Conservation (phyloP, 2,113 vertebrate species). For the Heteronetta atricapilla region DNA sequence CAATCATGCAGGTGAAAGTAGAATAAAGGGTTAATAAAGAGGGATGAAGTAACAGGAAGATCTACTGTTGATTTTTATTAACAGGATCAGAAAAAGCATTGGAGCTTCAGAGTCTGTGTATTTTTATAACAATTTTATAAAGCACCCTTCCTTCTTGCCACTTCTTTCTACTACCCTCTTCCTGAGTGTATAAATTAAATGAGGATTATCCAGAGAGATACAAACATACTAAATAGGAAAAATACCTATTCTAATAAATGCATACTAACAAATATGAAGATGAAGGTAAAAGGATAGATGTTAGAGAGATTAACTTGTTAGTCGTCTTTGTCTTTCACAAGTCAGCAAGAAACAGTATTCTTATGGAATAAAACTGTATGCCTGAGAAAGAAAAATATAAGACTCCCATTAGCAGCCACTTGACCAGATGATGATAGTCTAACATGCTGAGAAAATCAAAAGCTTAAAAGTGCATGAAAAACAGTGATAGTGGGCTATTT, state of each 20-base stretch:
- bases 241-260: background rate
- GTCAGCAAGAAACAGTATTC: background rate
- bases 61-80: background rate
- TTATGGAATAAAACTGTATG: background rate
- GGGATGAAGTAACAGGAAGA: background rate
- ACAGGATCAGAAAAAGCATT: background rate
- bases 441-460: background rate
- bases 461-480: background rate
- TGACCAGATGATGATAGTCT: background rate
- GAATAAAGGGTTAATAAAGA: background rate
- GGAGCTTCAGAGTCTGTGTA: background rate
- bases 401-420: fast-evolving
- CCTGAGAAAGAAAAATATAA: background rate
- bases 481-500: background rate
- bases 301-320: background rate
- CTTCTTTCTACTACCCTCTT: background rate
- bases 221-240: background rate
- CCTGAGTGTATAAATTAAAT: background rate
- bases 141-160: background rate
- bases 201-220: background rate
- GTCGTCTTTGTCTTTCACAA: background rate
- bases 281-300: background rate
- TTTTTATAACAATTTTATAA: background rate
- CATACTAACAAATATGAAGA: background rate
- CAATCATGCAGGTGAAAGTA: background rate